Base-by-base conservation (phyloP, 2,888 invertebrate species). In the Lycaena phlaeas region DNA sequence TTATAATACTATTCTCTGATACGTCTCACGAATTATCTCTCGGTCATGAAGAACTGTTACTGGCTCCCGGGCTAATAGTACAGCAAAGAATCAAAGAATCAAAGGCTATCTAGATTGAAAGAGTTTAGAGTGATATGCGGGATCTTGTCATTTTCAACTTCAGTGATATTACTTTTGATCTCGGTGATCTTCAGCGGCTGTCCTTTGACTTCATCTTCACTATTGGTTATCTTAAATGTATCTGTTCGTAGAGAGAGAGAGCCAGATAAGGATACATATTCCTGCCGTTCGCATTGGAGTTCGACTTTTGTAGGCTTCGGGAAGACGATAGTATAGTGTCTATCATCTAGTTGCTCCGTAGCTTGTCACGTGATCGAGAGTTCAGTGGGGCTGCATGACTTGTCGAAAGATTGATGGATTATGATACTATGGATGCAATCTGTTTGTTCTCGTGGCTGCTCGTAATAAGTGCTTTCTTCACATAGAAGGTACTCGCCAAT, bases 371-470 rank as follows among this genome's bases (percentile, higher is more conserved):
- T 14, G 3, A 49, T 12, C 4, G 26, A 17, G 1, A 49, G 27
- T 27, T 10, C 27, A 11, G 39, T 37, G 10, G 38, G 37, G 5
- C 29, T 44, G 48, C 52, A 51, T 45, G 50, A 49, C 22, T 40
- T 25, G 18, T 45, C 46, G 43, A 50, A 40, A 41, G 45, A 29
- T 45, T 46, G 48, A 17, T 31, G 15, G 4, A 11, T 40, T 17
- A 45, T 42, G 7, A 45, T n/a, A 2, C 30, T 37, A 2, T 45
- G 42, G 10, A 42, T 43, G 26, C 48, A 45, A 25, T 48, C 43
- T 6, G 22, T 4, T 10, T 41, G 18, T 3, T 37, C 40, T 36
- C 43, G 41, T 4, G 38, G 18, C 18, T 40, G 43, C 17, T 43
- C 36, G 14, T 43, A 39, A 15, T 39, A 34, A 2, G 15, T 22